Percentiles rank a stretch among this genome's conserved stretches.
Conservation (phyloP, 2,797 vertebrate species). For the Poeciliopsis paucimaculata region DNA sequence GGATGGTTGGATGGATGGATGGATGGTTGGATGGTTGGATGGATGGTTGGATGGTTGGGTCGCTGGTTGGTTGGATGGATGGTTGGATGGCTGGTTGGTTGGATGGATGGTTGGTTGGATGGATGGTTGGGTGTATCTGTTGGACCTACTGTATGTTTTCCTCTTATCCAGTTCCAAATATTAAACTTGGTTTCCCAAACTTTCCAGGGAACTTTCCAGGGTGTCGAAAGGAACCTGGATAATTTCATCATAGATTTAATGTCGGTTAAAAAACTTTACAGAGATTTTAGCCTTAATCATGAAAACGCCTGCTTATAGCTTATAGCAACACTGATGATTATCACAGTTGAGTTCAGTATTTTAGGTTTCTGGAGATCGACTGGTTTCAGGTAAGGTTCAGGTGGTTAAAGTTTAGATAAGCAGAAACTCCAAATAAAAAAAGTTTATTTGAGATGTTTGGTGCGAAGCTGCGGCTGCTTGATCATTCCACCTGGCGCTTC, state of each 20-base stretch:
- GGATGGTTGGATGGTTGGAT: not conserved
- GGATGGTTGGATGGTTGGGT: not conserved
- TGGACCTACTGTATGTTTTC: no score
- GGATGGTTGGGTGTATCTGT: not conserved
- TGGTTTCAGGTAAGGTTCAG: not conserved
- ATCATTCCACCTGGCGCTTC: conserved; percentile 7
- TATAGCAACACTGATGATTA: not conserved
- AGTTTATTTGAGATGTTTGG: not conserved
- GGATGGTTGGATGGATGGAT: no score
- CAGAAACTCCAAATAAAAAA: not conserved
- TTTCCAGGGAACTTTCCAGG: not conserved
- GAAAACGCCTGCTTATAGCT: not conserved
- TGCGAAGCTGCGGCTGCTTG: conserved; percentile 3
- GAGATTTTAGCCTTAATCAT: not conserved
- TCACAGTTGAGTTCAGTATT: not conserved
- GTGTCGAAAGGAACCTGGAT: not conserved
- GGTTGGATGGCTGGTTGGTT: not conserved
- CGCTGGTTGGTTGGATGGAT: accelerated
- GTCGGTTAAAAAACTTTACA: not conserved
- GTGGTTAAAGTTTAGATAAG: not conserved
- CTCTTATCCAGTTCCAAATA: no score
- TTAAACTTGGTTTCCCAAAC: not conserved
- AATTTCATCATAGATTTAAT: not conserved
- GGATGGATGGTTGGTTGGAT: not conserved
- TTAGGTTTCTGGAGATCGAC: not conserved